A percentile compares a stretch with the other conserved stretches of the same genome.
phyloP scores from a whole-genome alignment of 2,888 invertebrate species.

The Didymodactylos carnosus region DNA sequence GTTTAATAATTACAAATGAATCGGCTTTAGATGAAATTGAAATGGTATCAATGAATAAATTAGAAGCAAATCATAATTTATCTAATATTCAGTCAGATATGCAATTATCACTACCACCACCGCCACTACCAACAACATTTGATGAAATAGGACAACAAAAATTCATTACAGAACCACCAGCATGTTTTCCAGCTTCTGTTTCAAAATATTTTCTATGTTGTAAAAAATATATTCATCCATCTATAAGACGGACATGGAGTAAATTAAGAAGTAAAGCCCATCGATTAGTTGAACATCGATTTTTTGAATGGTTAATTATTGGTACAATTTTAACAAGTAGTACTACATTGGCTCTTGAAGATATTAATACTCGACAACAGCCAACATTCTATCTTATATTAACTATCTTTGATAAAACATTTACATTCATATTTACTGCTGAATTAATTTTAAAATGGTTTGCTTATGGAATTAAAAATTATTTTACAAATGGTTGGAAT shows the following conservation, averaged over 20 bases:
- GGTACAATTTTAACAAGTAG: slow-evolving; percentile 94
- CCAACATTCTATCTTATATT: neutral
- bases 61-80: too few species aligned
- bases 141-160: too few species aligned
- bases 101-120: too few species aligned
- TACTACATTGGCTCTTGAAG: slow-evolving; percentile 48
- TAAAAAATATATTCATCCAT: neutral
- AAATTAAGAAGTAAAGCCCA: slow-evolving; percentile 49
- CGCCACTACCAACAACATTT: too few species aligned
- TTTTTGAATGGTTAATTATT: slow-evolving; percentile 96
- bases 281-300: slow-evolving; percentile 88
- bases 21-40: too few species aligned
- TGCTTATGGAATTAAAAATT: slow-evolving; percentile 82
- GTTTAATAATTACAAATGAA: too few species aligned
- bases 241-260: neutral
- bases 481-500: slow-evolving; percentile 97
- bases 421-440: slow-evolving; percentile 89
- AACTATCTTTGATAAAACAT: slow-evolving; percentile 64
- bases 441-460: slow-evolving; percentile 98
- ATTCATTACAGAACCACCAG: too few species aligned
- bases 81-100: too few species aligned
- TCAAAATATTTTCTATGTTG: neutral
- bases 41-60: too few species aligned
- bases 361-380: slow-evolving; percentile 5
- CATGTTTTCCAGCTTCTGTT: neutral